Evolutionary conservation across 1,140 invertebrate genomes (phyloP), one percentile per base, ranked within the genome.

Genomic region (Tetragnatha versicolor): DNA sequence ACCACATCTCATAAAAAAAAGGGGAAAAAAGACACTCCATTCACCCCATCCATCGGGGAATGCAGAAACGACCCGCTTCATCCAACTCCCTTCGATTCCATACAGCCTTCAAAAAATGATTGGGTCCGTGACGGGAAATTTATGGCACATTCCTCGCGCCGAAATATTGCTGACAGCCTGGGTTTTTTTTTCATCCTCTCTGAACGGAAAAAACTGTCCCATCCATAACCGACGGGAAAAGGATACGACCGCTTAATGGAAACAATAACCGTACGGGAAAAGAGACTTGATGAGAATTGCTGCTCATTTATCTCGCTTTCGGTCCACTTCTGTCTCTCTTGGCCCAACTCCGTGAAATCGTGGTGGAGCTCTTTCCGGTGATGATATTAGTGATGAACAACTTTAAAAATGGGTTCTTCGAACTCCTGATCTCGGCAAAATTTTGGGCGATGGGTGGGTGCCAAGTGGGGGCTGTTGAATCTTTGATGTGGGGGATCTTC

Each of bases 201-300:
- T 17, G 17, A 42, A 42, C 39, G 7, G 39, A 17, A 10, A n/a
- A 22, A 20, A 17, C 49, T 2, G 12, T n/a, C 2, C 20, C 60
- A 42, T 39, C 60, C 29, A 42, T 39, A 63, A 42, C 7, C 5
- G 20, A 39, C 6, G 20, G 22, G 25, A 29, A 42, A 42, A 47
- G 63, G 63, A 49, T 49, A 20, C 63, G 42, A 68, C 14, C 49
- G 63, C 22, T 68, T 68, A 68, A 49, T 68, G 63, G 63, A 33
- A 68, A 68, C 63, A 68, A 68, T 68, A 33, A 49, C 47, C 27
- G 39, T 45, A 47, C 45, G n/a, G 25, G 29, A 29, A 45, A 68
- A 68, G 39, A 10, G 45, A 68, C 25, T 68, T 31, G 63, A 68
- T 68, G 63, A 68, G 63, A 49, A 68, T 47, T 45, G 63, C n/a